Evolutionary conservation across 2,888 invertebrate species (phyloP), one percentile per base, ranked within the genome.

Genomic region (Drosophila falleni): DNA sequence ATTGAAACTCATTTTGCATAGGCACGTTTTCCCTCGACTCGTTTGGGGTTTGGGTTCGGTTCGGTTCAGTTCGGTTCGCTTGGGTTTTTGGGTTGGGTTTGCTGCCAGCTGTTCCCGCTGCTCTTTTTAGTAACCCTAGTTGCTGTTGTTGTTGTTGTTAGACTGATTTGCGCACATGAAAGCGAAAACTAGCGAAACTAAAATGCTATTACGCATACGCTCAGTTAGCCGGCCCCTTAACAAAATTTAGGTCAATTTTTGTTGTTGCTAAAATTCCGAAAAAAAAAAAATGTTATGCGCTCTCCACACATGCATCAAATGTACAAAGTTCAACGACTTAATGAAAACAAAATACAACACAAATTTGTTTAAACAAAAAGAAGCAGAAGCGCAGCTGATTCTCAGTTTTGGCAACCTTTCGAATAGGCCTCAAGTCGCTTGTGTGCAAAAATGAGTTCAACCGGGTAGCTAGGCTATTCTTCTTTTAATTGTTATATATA

Each of bases 111-210:
- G 61, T 35, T 50, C 55, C 33, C 44, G 44, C 37, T 51, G 54
- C 29, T 26, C 3, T n/a, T 15, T 33, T 35, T 49, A 37, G 53
- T 49, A 61, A 54, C 35, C 55, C 23, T 56, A 61, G 51, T 39
- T 65, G 58, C 50, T 44, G 51, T 35, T 42, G 64, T 47, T 71
- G 64, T 31, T 65, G 53, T 46, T 78, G 68, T 78, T 80, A 62
- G 58, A 78, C 80, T 65, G 83, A 78, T 84, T 87, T 87, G 78
- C 81, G 79, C 74, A 80, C 83, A 78, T 71, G 87, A 87, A 89
- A 89, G 86, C 86, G 89, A 86, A 89, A 89, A 85, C 89, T 78
- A 80, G 74, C 88, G 76, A 87, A 85, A 89, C 88, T 81, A 78
- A 87, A 87, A 89, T 87, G 76, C 55, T 78, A 89, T 86, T 86